A percentile compares a stretch with the other conserved stretches of the same genome.
Evolutionary conservation across 1,140 invertebrate genomes (phyloP).

Genomic region (Formica exsecta): DNA sequence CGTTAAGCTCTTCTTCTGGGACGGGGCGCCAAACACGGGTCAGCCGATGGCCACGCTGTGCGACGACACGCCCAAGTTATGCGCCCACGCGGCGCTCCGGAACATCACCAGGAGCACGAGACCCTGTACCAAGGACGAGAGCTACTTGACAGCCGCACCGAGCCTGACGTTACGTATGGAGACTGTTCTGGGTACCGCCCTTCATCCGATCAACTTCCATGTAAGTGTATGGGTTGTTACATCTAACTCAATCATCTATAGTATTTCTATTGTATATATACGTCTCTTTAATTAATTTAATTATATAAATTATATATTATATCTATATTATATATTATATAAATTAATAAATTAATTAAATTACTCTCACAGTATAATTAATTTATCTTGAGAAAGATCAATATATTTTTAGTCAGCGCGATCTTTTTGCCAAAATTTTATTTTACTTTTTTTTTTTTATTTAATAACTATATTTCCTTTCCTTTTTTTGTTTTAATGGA

Average conservation of each 20-base stretch:
- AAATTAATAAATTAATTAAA: no score
- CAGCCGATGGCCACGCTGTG: constrained; percentile 90
- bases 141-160: constrained; percentile 91
- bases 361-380: neutral
- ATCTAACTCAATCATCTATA: neutral
- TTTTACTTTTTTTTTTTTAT: no score
- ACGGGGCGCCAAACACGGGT: constrained; percentile 81
- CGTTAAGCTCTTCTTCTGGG: constrained; percentile 83
- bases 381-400: no score
- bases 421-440: no score
- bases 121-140: constrained; percentile 92
- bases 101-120: constrained; percentile 91
- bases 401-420: no score
- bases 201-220: constrained; percentile 86
- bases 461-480: no score
- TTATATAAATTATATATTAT: neutral
- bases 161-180: constrained; percentile 86
- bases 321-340: no score
- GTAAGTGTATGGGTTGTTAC: constrained; percentile 68
- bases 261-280: neutral
- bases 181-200: constrained; percentile 85
- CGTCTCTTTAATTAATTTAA: neutral
- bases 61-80: constrained; percentile 92
- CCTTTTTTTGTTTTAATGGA: no score
- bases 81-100: constrained; percentile 92